These are phyloP conservation scores for Lepidochitona cinerea DNA, from an alignment of 2,888 invertebrate species.

Conservation along the genomic window DNA sequence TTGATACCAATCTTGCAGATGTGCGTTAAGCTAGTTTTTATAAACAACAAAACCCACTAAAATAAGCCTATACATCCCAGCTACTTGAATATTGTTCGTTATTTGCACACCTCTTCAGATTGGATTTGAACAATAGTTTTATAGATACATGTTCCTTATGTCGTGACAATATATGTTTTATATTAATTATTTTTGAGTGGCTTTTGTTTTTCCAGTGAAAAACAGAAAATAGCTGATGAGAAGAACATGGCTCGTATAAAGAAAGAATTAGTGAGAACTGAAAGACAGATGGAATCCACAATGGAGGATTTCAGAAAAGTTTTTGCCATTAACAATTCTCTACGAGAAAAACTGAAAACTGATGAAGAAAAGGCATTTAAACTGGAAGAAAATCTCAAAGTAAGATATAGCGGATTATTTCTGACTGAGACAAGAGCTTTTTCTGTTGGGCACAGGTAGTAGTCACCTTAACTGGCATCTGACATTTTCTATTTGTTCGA, in stretches of 20 bases:
- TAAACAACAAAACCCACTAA: too few species aligned
- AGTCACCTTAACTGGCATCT: too few species aligned
- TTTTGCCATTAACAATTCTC: conserved; percentile 45
- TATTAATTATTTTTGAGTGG: not conserved
- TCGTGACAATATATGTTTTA: not conserved
- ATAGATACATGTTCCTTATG: not conserved
- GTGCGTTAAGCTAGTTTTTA: too few species aligned
- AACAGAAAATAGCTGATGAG: conserved; percentile 60
- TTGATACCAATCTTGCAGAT: too few species aligned
- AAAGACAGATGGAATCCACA: conserved; percentile 50
- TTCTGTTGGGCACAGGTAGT: too few species aligned
- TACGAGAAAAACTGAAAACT: conserved; percentile 52
- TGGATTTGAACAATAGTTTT: too few species aligned
- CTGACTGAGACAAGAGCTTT: too few species aligned
- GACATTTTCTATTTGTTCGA: too few species aligned
- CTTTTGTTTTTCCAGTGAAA: conserved; percentile 42
- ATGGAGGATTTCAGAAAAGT: conserved; percentile 59
- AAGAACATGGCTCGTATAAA: conserved; percentile 62
- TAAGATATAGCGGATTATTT: too few species aligned
- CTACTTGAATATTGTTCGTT: too few species aligned
- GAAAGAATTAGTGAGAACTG: conserved; percentile 56
- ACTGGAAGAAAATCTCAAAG: conserved; percentile 63
- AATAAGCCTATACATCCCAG: too few species aligned
- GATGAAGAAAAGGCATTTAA: conserved; percentile 61
- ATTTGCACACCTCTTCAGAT: too few species aligned